Evolutionary conservation across 2,888 invertebrate species (phyloP), one percentile per base, ranked within the genome.

Genomic region (Ypsolopha sequella): DNA sequence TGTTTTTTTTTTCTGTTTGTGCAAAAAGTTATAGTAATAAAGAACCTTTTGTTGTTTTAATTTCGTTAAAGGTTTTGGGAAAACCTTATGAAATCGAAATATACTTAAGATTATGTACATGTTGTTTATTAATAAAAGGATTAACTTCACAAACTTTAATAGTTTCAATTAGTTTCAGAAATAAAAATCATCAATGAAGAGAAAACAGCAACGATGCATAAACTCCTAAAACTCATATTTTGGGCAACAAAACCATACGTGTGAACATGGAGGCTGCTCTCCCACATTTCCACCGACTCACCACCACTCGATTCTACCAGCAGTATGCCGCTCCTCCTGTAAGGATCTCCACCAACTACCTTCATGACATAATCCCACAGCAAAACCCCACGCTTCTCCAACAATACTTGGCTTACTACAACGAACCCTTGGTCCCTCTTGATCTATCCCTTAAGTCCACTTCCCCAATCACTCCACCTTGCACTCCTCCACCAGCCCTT

Each of bases 371-470:
- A 6, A 67, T 84, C 7, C 85, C 85, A 1, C 86, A 76, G 50
- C 84, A 81, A 52, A 84, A 81, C 57, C 85, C 85, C 1, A 79
- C 75, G 3, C 68, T 87, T 6, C 73, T 87, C 6, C 89, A 88
- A 53, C 88, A 88, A 58, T 90, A 89, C 63, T 67, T 89, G 53
- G 82, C 88, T 3, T 90, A 89, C 62, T 90, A 89, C 65, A 77
- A 89, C 51, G 90, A 91, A 64, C 90, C 90, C 4, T 63, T 89
- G 50, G 88, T 90, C 55, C 94, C 94, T 7, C 77, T 95, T 60
- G 95, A 95, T 71, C 77, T 95, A 54, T 93, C 94, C 24, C 75
- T 94, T 33, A 95, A 95, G 68, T 81, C 88, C n/a, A 86, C 86
- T 0, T 87, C 89, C 8, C 92, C 93, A 0, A 93, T 93, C 64